Evolutionary conservation across 2,888 invertebrate genomes (phyloP).

Genomic region (Bruchidius siliquastri): DNA sequence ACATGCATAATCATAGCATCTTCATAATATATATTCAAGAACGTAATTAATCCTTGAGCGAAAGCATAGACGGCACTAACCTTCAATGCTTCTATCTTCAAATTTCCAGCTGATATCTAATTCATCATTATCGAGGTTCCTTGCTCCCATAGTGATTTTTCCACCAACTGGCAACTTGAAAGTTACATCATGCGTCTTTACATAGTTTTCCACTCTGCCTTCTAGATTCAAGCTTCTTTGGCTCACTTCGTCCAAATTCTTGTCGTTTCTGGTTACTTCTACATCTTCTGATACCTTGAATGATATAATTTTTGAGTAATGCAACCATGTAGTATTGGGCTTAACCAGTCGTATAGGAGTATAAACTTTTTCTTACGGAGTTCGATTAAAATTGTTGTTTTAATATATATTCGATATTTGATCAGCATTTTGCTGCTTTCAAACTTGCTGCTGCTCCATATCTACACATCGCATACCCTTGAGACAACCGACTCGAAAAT

Average conservation of each 20-base stretch:
- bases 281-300: constrained; percentile 24
- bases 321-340: no score
- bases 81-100: constrained; percentile 32
- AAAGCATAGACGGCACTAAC: not conserved
- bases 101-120: constrained; percentile 68
- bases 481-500: no score
- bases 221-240: constrained; percentile 54
- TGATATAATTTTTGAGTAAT: constrained; percentile 6
- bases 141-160: constrained; percentile 69
- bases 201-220: constrained; percentile 65
- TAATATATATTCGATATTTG: no score
- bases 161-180: constrained; percentile 71
- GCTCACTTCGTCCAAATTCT: constrained; percentile 56
- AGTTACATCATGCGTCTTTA: constrained; percentile 71
- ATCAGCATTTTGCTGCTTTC: no score
- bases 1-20: no score
- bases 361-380: no score
- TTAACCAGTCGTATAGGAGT: no score
- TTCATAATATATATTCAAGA: no score
- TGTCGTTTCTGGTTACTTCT: constrained; percentile 60
- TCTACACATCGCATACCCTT: no score
- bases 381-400: no score
- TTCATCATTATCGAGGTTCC: constrained; percentile 71
- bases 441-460: no score
- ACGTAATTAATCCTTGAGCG: no score